Base-by-base conservation (phyloP, 2,113 vertebrate species). In the Alligator sinensis region DNA sequence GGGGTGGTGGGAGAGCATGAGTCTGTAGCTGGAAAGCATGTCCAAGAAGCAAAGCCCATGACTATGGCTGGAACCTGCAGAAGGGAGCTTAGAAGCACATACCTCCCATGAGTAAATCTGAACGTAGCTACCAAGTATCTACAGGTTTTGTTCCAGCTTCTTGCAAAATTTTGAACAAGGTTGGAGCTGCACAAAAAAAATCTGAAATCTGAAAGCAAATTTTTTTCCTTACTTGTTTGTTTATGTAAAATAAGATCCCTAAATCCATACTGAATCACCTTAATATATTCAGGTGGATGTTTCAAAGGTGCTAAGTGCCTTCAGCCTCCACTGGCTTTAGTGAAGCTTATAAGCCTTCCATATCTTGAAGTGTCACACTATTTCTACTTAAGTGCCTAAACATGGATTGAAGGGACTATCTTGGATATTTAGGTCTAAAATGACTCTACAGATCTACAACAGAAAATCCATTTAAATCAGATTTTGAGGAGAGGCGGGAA, bases 141-240 rank as follows among this genome's bases (percentile, higher is more conserved):
- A 16, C 2, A 60, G 15, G 2, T 62, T 84, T 93, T 30, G 68
- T 55, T 54, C 25, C 76, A 87, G 3, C 3, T 28, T 38, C 18
- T 28, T 30, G 7, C 6, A 88, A 82, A 84, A 68, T 34, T 84
- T 91, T 47, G 34, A 86, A 30, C 5, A 21, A 77, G 30, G 11
- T 16, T 6, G 9, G 5, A 77, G 11, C 9, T 9, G 17, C 2
- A 59, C 59, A 90, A 90, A 34, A 28, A 47, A 47, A 34, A 19
- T 34, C 38, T 22, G 68, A 70, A 30, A 70, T 38, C 18, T 21
- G 60, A 15, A 1, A 1, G 0, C 2, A 1, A 0, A 11, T 76
- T 22, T 57, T 60, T n/a, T 6, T 24, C 47, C 47, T 47, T 47
- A 47, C 38, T 47, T 47, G 47, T 38, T 38, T 38, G 38, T 47